Base-by-base conservation (phyloP, 2,113 vertebrate genomes). In the Ascaphus truei region DNA sequence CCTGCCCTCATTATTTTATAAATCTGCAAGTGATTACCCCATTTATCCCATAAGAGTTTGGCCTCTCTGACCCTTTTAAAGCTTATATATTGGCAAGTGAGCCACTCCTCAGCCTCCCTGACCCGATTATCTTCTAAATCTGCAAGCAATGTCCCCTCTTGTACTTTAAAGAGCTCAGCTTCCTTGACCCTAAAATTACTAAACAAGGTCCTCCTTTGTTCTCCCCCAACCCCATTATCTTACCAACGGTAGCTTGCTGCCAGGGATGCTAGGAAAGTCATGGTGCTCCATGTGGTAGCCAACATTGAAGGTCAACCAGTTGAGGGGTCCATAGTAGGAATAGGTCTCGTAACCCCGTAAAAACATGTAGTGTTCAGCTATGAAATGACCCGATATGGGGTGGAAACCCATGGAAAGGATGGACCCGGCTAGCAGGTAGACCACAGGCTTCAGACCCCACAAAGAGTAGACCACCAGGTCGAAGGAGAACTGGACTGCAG, bases 251-350 rank as follows among this genome's bases (percentile, higher is more conserved):
- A 99, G 76, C 61, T 86, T 94, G 81, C 92, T 93, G 65, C 98
- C 93, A 0, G 98, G 96, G 82, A 99, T 97, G 84, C 95, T 99
- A 62, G 96, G 98, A 67, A 99, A 99, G 80, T 99, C 98, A 0
- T 99, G 98, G 73, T 99, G 98, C 72, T 99, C 98, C 95, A 98
- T 84, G 83, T 99, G 98, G 81, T 98, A 99, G 13, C 98, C 98
- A 41, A 94, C 96, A 8, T 99, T 99, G 81, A 99, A 99, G 72
- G 98, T 97, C 82, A 99, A 92, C 68, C 80, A 80, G 83, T 99
- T 99, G 73, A 99, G 91, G 5, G 93, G 76, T 68, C 98, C 98
- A 0, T 99, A 99, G 68, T 99, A 99, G 2, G 98, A 99, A 85
- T 98, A 98, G 1, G 98, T 99, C 85, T 99, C 98, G 1, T 98